Percentiles rank a stretch among this genome's conserved stretches.
These are phyloP conservation scores for Xenotilapia longispinis DNA, from an alignment of 2,113 vertebrate genomes.

Conservation along the genomic window DNA sequence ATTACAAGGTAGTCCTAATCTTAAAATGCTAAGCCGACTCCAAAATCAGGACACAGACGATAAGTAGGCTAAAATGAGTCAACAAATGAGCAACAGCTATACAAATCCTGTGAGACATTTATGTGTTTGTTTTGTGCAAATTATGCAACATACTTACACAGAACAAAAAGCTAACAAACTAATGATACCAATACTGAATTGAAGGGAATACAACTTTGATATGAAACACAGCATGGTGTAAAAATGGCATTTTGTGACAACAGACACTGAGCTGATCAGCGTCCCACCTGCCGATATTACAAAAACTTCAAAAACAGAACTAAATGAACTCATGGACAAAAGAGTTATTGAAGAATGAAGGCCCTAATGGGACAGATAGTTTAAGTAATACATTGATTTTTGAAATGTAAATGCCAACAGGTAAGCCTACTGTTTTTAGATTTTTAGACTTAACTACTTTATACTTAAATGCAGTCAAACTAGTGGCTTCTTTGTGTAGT, in stretches of 20 bases:
- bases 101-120: background rate
- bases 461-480: background rate
- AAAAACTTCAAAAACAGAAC: background rate
- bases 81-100: background rate
- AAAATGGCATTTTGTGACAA: background rate
- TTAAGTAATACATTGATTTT: background rate
- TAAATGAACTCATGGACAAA: background rate
- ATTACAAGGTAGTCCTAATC: background rate
- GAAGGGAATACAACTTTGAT: background rate
- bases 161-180: background rate
- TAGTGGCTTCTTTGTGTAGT: background rate
- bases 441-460: background rate
- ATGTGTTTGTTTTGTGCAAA: background rate
- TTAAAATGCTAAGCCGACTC: background rate
- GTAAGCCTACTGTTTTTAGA: background rate
- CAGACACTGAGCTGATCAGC: background rate
- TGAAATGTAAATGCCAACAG: background rate
- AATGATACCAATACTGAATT: background rate
- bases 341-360: background rate
- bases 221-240: background rate
- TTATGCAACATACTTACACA: background rate
- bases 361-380: background rate
- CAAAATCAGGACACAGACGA: background rate
- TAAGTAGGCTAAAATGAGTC: background rate
- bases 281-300: background rate